Percentiles rank a stretch among this genome's conserved stretches.
Conservation (phyloP, 2,113 vertebrate species). For the Tachuris rubrigastra region DNA sequence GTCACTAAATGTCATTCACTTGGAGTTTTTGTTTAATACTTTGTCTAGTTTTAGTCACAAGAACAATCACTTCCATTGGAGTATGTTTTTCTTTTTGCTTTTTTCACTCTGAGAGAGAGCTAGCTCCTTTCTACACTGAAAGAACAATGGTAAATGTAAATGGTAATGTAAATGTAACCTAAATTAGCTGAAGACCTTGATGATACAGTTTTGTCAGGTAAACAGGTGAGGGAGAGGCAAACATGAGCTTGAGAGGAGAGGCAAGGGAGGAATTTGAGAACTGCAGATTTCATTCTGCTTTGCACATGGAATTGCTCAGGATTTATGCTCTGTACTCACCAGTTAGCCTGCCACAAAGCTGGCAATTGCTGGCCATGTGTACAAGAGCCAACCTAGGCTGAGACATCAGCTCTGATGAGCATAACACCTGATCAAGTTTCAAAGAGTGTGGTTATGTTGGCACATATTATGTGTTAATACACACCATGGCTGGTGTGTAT, state of each 20-base stretch:
- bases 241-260: not conserved
- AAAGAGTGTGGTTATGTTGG: too few relatives aligned
- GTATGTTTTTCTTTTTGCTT: not conserved
- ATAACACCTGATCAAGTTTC: not conserved
- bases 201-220: not conserved
- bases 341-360: not conserved
- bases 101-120: not conserved
- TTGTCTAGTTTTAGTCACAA: not conserved
- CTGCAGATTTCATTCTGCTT: not conserved
- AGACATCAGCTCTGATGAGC: not conserved
- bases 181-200: not conserved
- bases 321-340: not conserved
- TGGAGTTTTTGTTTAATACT: not conserved
- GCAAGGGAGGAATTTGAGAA: not conserved
- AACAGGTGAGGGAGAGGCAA: not conserved
- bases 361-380: not conserved
- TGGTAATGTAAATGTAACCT: not conserved
- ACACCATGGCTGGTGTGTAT: not conserved
- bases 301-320: accelerated
- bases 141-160: not conserved
- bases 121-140: not conserved
- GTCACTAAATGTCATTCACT: not conserved
- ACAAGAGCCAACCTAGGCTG: not conserved
- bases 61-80: not conserved
- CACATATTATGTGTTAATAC: too few relatives aligned